These are phyloP conservation scores for Hippopotamus amphibius DNA, from an alignment of 2,113 vertebrate species.

Conservation along the genomic window DNA sequence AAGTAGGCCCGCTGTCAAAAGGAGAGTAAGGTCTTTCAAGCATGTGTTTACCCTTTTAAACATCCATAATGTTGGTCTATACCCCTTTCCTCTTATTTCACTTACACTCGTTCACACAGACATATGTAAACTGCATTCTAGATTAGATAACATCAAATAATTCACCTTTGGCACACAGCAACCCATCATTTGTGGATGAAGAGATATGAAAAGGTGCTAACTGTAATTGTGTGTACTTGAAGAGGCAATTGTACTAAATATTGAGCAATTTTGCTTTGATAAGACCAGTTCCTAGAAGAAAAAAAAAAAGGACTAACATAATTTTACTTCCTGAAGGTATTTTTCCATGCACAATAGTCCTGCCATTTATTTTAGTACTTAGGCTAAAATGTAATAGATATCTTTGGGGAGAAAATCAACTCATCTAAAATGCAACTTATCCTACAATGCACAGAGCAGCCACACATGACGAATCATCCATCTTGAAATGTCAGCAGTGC, in stretches of 20 bases:
- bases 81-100: not conserved
- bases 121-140: not conserved
- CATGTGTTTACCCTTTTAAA: constrained; percentile 11
- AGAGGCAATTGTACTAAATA: constrained; percentile 27
- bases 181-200: not conserved
- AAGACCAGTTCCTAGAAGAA: not conserved
- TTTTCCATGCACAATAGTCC: not conserved
- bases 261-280: constrained; percentile 32
- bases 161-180: not conserved
- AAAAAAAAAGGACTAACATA: not conserved
- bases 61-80: not conserved
- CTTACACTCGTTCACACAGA: not conserved
- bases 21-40: not conserved
- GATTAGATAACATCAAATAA: constrained; percentile 35
- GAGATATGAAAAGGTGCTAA: constrained; percentile 5
- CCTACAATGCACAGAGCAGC: not conserved
- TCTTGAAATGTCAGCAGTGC: not conserved
- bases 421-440: not conserved
- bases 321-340: not conserved
- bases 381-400: not conserved
- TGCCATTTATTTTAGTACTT: not conserved
- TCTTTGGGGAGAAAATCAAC: not conserved
- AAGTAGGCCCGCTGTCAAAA: not conserved
- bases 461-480: not conserved
- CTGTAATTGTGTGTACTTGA: not conserved